phyloP scores from a whole-genome alignment of 1,140 invertebrate species.

The Macrostomum lignano region DNA sequence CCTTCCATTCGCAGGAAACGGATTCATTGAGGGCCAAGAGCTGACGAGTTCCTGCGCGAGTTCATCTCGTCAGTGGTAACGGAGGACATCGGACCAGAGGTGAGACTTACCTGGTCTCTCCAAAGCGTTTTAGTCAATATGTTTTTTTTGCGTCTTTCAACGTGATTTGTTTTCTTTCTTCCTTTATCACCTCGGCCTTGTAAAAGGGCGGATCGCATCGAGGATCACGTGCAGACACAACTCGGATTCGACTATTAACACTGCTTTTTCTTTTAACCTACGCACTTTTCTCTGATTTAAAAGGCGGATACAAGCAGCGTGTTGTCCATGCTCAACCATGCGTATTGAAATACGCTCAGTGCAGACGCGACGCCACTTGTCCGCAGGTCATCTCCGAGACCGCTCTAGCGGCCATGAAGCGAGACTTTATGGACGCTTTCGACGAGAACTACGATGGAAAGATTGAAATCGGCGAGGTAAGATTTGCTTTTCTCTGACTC shows the following conservation, averaged over 20 bases:
- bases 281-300: too few species aligned
- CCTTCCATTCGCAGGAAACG: constrained; percentile 26
- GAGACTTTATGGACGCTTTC: constrained; percentile 17
- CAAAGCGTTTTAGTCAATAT: neutral
- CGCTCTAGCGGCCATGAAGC: constrained; percentile 14
- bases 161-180: too few species aligned
- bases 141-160: too few species aligned
- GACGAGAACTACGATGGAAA: constrained; percentile 21
- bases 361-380: too few species aligned
- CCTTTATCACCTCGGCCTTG: too few species aligned
- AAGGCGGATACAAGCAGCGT: too few species aligned
- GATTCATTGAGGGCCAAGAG: constrained; percentile 25
- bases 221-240: too few species aligned
- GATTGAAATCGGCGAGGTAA: constrained; percentile 21
- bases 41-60: constrained; percentile 22
- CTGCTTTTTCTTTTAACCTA: constrained; percentile 7
- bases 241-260: constrained; percentile 1
- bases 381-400: constrained; percentile 16
- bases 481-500: neutral
- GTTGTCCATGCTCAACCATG: too few species aligned
- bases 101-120: too few species aligned
- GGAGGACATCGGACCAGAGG: constrained; percentile 17
- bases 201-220: too few species aligned
- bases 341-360: too few species aligned
- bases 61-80: constrained; percentile 20